Evolutionary conservation across 2,888 invertebrate genomes (phyloP).

Genomic region (Spisula subtruncata): DNA sequence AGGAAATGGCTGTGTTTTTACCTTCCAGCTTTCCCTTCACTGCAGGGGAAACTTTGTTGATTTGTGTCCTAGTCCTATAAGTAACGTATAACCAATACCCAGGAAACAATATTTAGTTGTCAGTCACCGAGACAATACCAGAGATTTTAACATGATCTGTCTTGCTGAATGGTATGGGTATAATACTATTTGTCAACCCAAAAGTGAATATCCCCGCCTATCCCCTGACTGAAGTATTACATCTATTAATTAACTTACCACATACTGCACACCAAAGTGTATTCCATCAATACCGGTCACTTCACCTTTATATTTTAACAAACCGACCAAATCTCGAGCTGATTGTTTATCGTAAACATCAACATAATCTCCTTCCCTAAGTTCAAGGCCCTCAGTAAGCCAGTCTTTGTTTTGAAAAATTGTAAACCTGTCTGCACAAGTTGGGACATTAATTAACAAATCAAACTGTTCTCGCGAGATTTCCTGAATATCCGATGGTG

Average conservation of each 20-base stretch:
- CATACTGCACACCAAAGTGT: conserved; percentile 83
- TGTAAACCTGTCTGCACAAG: conserved; percentile 80
- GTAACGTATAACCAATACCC: too few species aligned
- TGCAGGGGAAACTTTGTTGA: too few species aligned
- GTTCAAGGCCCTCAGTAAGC: conserved; percentile 78
- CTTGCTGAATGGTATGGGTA: too few species aligned
- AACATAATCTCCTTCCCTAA: conserved; percentile 78
- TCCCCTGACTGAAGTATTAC: too few species aligned
- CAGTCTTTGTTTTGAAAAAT: conserved; percentile 79
- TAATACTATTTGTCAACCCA: too few species aligned
- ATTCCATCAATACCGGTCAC: conserved; percentile 79
- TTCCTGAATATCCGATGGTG: conserved; percentile 64
- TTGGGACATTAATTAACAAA: conserved; percentile 80
- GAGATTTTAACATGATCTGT: too few species aligned
- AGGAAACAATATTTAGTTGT: too few species aligned
- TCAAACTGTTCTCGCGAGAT: conserved; percentile 68
- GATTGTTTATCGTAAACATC: conserved; percentile 80
- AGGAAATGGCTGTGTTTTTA: too few species aligned
- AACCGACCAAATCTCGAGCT: conserved; percentile 76
- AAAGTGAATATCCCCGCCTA: too few species aligned
- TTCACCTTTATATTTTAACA: conserved; percentile 79
- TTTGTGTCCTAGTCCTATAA: too few species aligned
- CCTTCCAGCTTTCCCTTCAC: too few species aligned
- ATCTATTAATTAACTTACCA: conserved; percentile 66
- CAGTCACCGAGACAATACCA: too few species aligned